Evolutionary conservation across 1,140 invertebrate genomes (phyloP).

Genomic region (Anoplophora glabripennis): DNA sequence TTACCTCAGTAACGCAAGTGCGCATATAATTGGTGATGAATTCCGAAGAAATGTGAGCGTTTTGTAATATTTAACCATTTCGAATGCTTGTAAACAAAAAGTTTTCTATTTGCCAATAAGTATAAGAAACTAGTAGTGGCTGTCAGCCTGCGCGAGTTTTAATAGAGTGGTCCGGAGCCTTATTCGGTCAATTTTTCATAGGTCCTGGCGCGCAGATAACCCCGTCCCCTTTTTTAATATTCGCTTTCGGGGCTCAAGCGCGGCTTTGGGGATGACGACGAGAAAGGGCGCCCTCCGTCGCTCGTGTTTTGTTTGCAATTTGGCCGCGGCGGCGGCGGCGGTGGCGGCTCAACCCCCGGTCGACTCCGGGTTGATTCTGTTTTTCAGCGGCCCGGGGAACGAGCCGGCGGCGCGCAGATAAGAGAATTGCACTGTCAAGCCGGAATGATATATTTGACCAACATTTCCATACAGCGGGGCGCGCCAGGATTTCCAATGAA

Average conservation of each 20-base stretch:
- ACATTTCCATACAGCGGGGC: constrained; percentile 69
- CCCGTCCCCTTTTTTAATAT: constrained; percentile 17
- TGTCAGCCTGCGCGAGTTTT: no score
- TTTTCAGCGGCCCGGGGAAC: constrained; percentile 47
- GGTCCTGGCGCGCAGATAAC: constrained; percentile 11
- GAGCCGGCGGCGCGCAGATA: constrained; percentile 63
- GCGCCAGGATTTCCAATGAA: constrained; percentile 50
- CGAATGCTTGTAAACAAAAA: no score
- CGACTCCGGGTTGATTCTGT: constrained; percentile 40
- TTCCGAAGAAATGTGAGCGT: no score
- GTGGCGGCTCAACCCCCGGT: constrained; percentile 24
- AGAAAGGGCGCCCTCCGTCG: neutral
- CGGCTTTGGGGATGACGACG: neutral
- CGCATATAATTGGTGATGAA: no score
- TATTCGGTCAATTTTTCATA: constrained; percentile 21
- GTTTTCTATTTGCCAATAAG: no score
- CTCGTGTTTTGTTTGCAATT: constrained; percentile 48
- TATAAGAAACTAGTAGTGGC: no score
- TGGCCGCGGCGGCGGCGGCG: constrained; percentile 30
- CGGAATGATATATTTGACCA: constrained; percentile 83
- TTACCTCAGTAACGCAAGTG: no score
- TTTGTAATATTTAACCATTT: no score
- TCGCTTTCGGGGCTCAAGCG: constrained; percentile 2
- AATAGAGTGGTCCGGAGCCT: neutral
- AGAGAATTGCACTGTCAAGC: constrained; percentile 84